Conservation (phyloP, 2,113 vertebrate genomes). For the Eulemur macaco region DNA sequence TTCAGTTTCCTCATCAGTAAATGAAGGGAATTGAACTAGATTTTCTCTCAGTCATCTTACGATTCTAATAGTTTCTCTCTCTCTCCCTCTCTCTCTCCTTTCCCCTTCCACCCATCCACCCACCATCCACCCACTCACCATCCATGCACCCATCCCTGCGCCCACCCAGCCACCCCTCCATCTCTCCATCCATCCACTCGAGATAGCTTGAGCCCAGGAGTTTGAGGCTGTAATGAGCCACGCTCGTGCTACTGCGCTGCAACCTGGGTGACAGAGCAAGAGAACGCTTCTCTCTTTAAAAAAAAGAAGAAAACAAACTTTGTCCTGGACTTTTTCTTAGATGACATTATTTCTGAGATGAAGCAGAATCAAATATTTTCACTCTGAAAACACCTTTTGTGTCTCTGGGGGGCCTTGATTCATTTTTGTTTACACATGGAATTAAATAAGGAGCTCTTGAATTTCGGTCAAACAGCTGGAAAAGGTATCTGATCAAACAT, state of each 20-base stretch:
- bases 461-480: constrained; percentile 73
- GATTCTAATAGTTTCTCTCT: neutral
- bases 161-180: too few relatives aligned
- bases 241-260: too few relatives aligned
- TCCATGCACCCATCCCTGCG: neutral
- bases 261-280: too few relatives aligned
- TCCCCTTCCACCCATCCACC: neutral
- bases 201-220: too few relatives aligned
- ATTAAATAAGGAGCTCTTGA: constrained; percentile 46
- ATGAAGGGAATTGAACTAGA: neutral
- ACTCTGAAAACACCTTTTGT: neutral
- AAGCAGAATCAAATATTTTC: neutral
- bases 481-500: constrained; percentile 72
- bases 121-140: too few relatives aligned
- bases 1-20: neutral
- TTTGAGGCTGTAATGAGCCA: too few relatives aligned
- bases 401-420: neutral
- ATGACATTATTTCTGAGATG: neutral
- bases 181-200: neutral
- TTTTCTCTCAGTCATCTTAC: neutral
- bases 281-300: too few relatives aligned
- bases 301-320: neutral
- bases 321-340: neutral
- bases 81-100: neutral
- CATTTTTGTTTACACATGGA: neutral